Conservation (phyloP, 2,888 invertebrate species). For the Agriotes lineatus region DNA sequence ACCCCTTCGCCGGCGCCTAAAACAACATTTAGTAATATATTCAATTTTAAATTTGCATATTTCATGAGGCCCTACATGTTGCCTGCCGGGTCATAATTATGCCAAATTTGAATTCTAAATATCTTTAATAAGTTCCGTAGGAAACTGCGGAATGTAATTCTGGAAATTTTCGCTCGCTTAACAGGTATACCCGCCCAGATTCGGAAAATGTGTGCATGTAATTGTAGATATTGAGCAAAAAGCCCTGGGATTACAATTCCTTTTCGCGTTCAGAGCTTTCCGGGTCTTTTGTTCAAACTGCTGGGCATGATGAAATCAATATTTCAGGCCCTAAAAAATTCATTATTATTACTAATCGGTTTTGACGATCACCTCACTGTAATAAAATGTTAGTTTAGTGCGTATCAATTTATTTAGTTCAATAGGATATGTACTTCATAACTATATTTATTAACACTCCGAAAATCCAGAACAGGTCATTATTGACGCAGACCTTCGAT, state of each 20-base stretch:
- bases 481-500: too few relatives aligned
- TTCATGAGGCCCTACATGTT: constrained; percentile 16
- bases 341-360: too few relatives aligned
- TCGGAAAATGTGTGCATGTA: background rate
- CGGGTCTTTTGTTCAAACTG: too few relatives aligned
- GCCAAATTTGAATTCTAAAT: constrained; percentile 18
- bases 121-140: constrained; percentile 15
- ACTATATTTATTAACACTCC: too few relatives aligned
- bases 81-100: constrained; percentile 16
- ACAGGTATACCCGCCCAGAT: background rate
- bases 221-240: background rate
- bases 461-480: too few relatives aligned
- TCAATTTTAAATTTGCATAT: constrained; percentile 30
- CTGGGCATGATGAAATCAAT: too few relatives aligned
- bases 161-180: constrained; percentile 6
- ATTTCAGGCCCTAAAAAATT: too few relatives aligned
- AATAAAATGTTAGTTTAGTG: too few relatives aligned
- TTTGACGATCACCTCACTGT: too few relatives aligned
- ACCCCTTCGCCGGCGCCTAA: constrained; percentile 23
- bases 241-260: background rate
- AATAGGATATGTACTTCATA: too few relatives aligned
- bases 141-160: constrained; percentile 9
- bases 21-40: constrained; percentile 25
- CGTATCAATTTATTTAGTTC: too few relatives aligned
- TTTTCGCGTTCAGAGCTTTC: too few relatives aligned